A percentile compares a stretch with the other conserved stretches of the same genome.
These are phyloP conservation scores for Acipenser ruthenus DNA, from an alignment of 2,797 vertebrate genomes.

Conservation along the genomic window DNA sequence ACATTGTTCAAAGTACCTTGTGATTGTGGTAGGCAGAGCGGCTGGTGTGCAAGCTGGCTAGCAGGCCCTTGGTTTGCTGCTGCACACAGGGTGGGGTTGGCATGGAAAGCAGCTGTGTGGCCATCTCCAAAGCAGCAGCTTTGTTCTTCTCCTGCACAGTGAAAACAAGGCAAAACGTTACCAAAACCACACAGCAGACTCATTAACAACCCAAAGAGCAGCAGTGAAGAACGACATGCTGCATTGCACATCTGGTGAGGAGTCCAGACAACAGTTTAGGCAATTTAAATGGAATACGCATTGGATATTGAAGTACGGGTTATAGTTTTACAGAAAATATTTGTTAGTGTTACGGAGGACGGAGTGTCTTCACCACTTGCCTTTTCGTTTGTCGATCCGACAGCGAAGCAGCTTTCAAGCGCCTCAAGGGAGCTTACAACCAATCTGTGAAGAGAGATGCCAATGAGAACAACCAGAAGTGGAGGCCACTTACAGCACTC, in stretches of 20 bases:
- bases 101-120: slow-evolving; percentile 86
- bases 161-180: neutral
- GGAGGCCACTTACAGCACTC: too few species aligned
- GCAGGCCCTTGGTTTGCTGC: slow-evolving; percentile 94
- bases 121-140: slow-evolving; percentile 81
- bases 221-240: neutral
- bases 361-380: slow-evolving; percentile 51
- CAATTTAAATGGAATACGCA: too few species aligned
- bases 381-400: slow-evolving; percentile 88
- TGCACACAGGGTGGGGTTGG: slow-evolving; percentile 91
- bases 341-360: slow-evolving; percentile 34
- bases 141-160: slow-evolving; percentile 83
- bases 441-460: slow-evolving; percentile 57
- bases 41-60: slow-evolving; percentile 93
- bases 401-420: slow-evolving; percentile 94
- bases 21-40: slow-evolving; percentile 95
- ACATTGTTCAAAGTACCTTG: slow-evolving; percentile 64
- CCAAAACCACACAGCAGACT: neutral
- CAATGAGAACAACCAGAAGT: too few species aligned
- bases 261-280: too few species aligned
- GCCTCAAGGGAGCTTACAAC: slow-evolving; percentile 96
- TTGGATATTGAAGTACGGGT: too few species aligned
- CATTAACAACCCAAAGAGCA: neutral
- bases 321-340: too few species aligned
- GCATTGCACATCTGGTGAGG: too few species aligned